These are phyloP conservation scores for Linnaemya tessellans DNA, from an alignment of 2,888 invertebrate species.

Conservation along the genomic window DNA sequence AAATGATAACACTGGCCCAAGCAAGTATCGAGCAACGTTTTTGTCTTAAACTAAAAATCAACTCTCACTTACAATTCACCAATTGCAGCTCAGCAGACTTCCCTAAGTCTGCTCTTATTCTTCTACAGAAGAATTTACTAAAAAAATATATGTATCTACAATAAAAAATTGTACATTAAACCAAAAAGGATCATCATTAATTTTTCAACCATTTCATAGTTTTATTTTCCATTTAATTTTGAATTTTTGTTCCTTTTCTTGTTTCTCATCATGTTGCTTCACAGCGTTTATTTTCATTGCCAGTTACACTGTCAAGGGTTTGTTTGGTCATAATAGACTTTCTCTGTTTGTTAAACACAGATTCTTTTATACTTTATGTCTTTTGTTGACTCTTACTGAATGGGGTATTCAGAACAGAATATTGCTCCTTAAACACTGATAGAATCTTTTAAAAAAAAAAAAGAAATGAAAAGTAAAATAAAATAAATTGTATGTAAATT, in stretches of 20 bases:
- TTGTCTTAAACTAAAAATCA: no score
- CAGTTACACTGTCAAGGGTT: constrained; percentile 36
- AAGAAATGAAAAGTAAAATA: not conserved
- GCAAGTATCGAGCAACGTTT: no score
- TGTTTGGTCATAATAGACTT: constrained; percentile 68
- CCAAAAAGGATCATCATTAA: constrained; percentile 67
- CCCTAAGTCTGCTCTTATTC: not conserved
- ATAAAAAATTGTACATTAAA: constrained; percentile 26
- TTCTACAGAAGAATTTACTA: not conserved
- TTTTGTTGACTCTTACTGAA: constrained; percentile 27
- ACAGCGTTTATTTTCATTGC: constrained; percentile 17
- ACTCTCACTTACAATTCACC: no score
- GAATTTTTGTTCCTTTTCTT: not conserved
- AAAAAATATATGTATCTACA: no score
- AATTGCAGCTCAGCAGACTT: not conserved
- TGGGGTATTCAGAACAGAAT: not conserved
- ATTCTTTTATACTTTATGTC: constrained; percentile 42
- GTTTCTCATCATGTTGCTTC: not conserved
- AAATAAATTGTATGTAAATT: constrained; percentile 65
- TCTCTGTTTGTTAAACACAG: constrained; percentile 63
- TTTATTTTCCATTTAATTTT: constrained; percentile 40
- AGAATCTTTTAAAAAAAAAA: not conserved
- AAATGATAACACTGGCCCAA: no score
- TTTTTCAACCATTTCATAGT: constrained; percentile 67
- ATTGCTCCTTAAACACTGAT: not conserved